Evolutionary conservation across 2,113 vertebrate genomes (phyloP).

Genomic region (Microtus richardsoni): DNA sequence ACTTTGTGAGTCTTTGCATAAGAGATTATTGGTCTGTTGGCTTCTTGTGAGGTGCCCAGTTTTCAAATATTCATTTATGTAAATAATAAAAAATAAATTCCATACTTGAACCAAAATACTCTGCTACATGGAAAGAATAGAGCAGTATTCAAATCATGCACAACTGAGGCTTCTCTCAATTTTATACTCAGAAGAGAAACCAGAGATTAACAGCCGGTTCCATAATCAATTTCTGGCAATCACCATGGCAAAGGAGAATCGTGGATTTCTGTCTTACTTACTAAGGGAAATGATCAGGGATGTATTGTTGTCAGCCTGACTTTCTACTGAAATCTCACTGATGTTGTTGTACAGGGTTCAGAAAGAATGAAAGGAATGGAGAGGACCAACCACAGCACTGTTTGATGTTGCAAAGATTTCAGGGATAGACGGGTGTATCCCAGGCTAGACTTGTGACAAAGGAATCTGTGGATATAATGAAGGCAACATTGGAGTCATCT

Average conservation of each 20-base stretch:
- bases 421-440: not conserved
- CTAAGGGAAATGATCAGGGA: not conserved
- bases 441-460: not conserved
- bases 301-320: not conserved
- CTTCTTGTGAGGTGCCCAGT: constrained; percentile 65
- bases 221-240: constrained; percentile 25
- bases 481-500: not conserved
- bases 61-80: constrained; percentile 73
- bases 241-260: constrained; percentile 15
- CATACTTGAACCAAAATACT: constrained; percentile 20
- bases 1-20: constrained; percentile 68
- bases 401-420: not conserved
- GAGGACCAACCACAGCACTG: not conserved
- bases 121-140: not conserved
- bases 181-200: not conserved
- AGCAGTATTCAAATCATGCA: not conserved
- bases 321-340: not conserved
- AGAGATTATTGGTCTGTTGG: constrained; percentile 73
- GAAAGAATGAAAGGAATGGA: not conserved
- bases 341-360: not conserved
- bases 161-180: not conserved
- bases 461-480: not conserved
- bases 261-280: not conserved
- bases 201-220: not conserved
- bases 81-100: constrained; percentile 41